Base-by-base conservation (phyloP, 2,888 invertebrate genomes). In the Meiosimyza platycephala region DNA sequence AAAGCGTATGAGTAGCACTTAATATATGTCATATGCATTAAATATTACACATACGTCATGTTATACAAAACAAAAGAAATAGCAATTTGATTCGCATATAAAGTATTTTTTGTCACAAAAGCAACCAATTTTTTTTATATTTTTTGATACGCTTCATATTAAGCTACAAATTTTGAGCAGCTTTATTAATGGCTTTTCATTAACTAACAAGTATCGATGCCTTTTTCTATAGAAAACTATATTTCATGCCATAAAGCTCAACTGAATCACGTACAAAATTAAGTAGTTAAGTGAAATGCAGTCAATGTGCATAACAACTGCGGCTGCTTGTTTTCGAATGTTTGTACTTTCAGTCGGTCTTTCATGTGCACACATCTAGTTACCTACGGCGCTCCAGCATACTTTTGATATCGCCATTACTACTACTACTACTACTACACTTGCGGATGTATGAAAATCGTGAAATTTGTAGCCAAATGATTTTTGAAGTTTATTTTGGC, bases 201-300 rank as follows among this genome's bases (percentile, higher is more conserved):
- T 40, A 9, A 9, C 9, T 40, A 6, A 40, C 40, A 40, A 40
- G 40, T 40, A 40, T 40, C 40, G 40, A 40, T 40, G 40, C 40
- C 40, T 5, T 40, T 40, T 40, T 55, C 4, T n/a, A 11, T 15
- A 4, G 15, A 33, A 40, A 15, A 11, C 15, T 6, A 28, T 28
- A 28, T 28, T 28, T 28, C 28, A 4, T 28, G 28, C 28, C 3
- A 3, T 28, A 28, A 28, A 28, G 28, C 28, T 54, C 66, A 67
- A 70, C 64, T 67, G 57, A 74, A 72, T 67, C 75, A 75, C 75
- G 72, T 75, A 72, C 67, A 66, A 75, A 75, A 71, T 75, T 75
- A 75, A 75, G 72, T 72, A 51, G 70, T 63, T 47, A 48, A 40
- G 40, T 63, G 62, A 54, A 70, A 54, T 63, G 54, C 70, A 70